Percentiles rank a stretch among this genome's conserved stretches.
Evolutionary conservation across 2,888 invertebrate genomes (phyloP).

Genomic region (Microctonus brassicae): DNA sequence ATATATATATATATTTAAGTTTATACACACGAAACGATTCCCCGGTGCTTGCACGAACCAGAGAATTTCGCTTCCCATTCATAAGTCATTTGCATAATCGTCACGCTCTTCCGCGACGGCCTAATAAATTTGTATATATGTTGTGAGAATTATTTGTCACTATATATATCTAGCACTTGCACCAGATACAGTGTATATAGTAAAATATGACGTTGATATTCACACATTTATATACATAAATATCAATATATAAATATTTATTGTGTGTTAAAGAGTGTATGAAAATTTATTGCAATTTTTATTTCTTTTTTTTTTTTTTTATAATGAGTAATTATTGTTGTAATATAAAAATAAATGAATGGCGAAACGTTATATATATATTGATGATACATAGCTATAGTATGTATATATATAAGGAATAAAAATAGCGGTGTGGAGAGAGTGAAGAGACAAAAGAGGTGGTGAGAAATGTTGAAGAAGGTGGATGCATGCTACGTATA

Average conservation of each 20-base stretch:
- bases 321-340: background rate
- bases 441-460: conserved; percentile 2
- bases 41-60: conserved; percentile 30
- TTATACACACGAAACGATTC: conserved; percentile 36
- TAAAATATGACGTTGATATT: background rate
- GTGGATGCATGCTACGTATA: background rate
- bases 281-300: background rate
- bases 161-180: background rate
- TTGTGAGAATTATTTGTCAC: conserved; percentile 2
- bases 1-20: background rate
- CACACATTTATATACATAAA: no score
- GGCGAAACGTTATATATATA: background rate
- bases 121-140: conserved; percentile 21
- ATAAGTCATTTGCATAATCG: conserved; percentile 46
- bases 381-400: no score
- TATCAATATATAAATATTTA: background rate
- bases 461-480: conserved; percentile 7
- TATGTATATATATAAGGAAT: no score
- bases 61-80: conserved; percentile 36
- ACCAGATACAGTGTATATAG: background rate
- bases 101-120: conserved; percentile 20
- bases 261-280: background rate
- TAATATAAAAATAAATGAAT: background rate
- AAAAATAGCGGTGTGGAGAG: background rate
- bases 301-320: background rate